Base-by-base conservation (phyloP, 1,140 invertebrate genomes). In the Eueides isabella region DNA sequence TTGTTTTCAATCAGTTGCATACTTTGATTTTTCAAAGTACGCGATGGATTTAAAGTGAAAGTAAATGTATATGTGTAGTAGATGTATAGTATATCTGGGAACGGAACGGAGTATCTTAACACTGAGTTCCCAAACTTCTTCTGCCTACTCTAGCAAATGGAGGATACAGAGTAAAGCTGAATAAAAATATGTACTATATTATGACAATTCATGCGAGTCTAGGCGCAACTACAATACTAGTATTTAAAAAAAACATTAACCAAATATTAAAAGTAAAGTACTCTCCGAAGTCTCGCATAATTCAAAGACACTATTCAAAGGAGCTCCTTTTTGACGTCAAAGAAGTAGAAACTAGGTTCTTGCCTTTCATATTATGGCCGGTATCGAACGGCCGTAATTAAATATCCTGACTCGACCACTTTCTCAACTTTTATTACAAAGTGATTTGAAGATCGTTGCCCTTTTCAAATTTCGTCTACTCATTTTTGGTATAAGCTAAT, bases 321-420 rank as follows among this genome's bases (percentile, higher is more conserved):
- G n/a, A 44, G 41, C 41, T 44, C 16, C n/a, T 44, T 19, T n/a
- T 5, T 16, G 41, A 44, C n/a, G 41, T 55, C n/a, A 11, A 55
- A 19, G 23, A 55, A 55, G 6, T 19, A 44, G 48, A 19, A 23
- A 55, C 19, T 55, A 55, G 44, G 11, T 55, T 55, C 19, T 48
- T 62, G 7, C 14, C 61, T 62, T 62, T 61, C 16, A 14, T 62
- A 14, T 28, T 62, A 62, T 6, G 14, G 12, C 23, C 1, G 26
- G 16, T 62, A 62, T 62, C 28, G 61, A 62, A 3, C 12, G 16
- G 16, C 12, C 1, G 61, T 30, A 62, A 62, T 30, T 62, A 62
- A 62, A 62, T 62, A 62, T 62, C 28, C 61, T 62, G 28, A 62
- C 61, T 30, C 28, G 29, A 62, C 61, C 61, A 30, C 4, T 62